Percentiles rank a stretch among this genome's conserved stretches.
Conservation (phyloP, 1,140 invertebrate species). For the Brachionus calyciflorus region DNA sequence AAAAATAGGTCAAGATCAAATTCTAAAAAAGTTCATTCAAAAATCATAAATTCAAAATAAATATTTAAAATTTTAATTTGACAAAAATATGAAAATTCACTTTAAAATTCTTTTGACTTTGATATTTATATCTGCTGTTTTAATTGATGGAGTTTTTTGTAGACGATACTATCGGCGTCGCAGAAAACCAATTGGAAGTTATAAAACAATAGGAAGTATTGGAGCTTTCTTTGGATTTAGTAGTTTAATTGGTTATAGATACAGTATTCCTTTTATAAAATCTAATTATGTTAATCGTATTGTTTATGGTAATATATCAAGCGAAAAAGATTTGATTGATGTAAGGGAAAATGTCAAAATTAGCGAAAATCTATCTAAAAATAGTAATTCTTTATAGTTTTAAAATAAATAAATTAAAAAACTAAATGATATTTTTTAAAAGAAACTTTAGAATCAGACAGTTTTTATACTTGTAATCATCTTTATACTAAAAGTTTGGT, state of each 20-base stretch:
- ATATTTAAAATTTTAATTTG: not conserved
- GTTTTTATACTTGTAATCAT: not conserved
- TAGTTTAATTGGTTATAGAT: conserved; percentile 4
- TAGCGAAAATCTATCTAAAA: conserved; percentile 17
- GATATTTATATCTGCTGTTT: not conserved
- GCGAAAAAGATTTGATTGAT: not conserved
- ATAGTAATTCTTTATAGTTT: not conserved
- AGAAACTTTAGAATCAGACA: not conserved
- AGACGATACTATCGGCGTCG: not conserved
- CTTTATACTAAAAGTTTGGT: not conserved
- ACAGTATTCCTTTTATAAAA: not conserved
- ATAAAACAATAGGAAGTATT: not conserved
- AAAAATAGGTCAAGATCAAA: conserved; percentile 29
- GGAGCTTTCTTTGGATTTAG: not conserved
- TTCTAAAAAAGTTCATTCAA: too few relatives aligned
- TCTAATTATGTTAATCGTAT: not conserved
- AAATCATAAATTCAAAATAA: not conserved
- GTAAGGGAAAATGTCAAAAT: not conserved
- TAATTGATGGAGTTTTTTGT: not conserved
- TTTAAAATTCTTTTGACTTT: not conserved
- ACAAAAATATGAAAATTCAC: conserved; percentile 15
- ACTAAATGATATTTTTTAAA: not conserved
- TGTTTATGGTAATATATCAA: not conserved
- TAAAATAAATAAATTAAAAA: not conserved
- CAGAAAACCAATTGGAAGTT: conserved; percentile 1